phyloP scores from a whole-genome alignment of 1,140 invertebrate genomes.

The Chionoecetes opilio region DNA sequence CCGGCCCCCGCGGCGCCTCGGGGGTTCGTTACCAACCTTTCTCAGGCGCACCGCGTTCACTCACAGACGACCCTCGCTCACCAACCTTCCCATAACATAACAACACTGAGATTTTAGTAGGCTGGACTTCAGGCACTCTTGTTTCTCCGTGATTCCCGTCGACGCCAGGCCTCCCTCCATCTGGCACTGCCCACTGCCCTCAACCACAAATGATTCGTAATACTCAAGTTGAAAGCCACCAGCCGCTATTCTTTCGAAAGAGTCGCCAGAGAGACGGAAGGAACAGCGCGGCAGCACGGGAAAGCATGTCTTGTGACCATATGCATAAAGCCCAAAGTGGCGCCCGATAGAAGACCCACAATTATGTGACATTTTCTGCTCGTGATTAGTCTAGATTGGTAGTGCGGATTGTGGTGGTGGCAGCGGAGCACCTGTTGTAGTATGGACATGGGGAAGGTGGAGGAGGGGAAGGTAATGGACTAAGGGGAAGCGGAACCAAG shows the following conservation, averaged over 20 bases:
- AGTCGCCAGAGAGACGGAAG: conserved; percentile 43
- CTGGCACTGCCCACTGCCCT: background rate
- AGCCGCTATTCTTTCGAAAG: conserved; percentile 59
- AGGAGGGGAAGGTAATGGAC: background rate
- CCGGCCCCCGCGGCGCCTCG: background rate
- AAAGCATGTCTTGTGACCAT: background rate
- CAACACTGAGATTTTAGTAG: background rate
- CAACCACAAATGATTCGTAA: background rate
- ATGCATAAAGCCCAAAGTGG: background rate
- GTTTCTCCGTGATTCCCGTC: background rate
- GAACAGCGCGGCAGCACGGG: background rate
- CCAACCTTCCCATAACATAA: background rate
- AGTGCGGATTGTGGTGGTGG: conserved; percentile 6
- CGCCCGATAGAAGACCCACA: background rate
- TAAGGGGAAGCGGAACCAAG: too few species aligned
- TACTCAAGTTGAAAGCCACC: conserved; percentile 38
- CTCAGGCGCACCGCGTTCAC: conserved; percentile 39
- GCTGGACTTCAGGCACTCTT: background rate
- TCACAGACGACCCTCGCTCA: background rate
- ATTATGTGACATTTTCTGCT: conserved; percentile 71
- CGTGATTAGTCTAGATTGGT: conserved; percentile 72
- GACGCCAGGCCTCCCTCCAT: background rate
- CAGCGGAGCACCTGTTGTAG: conserved; percentile 31
- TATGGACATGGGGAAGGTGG: background rate
- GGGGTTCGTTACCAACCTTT: conserved; percentile 64